These are phyloP conservation scores for Notodonta dromedarius DNA, from an alignment of 2,888 invertebrate genomes.

Conservation along the genomic window DNA sequence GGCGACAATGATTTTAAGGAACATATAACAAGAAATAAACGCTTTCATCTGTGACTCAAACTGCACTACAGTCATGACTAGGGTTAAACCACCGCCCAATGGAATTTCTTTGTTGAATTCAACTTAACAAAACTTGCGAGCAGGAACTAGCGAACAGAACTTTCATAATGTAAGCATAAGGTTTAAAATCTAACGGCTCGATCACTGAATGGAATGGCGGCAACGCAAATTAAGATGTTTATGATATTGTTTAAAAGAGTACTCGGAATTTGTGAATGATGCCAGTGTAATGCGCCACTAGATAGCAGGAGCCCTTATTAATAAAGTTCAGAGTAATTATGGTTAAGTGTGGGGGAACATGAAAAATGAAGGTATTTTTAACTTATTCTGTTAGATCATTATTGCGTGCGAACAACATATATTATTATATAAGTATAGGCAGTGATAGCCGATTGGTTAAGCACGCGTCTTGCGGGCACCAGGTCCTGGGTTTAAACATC, in stretches of 20 bases:
- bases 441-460: no score
- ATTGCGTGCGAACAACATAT: neutral
- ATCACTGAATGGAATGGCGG: constrained; percentile 20
- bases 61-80: constrained; percentile 17
- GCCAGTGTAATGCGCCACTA: constrained; percentile 12
- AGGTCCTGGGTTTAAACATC: no score
- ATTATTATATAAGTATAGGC: no score
- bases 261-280: constrained; percentile 27
- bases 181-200: constrained; percentile 18
- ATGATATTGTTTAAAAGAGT: constrained; percentile 38
- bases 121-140: constrained; percentile 23
- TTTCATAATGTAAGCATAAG: constrained; percentile 16
- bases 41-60: neutral
- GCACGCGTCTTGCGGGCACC: no score
- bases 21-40: neutral
- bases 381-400: neutral
- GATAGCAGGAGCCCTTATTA: neutral
- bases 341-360: neutral
- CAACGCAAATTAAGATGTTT: constrained; percentile 44
- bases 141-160: constrained; percentile 16
- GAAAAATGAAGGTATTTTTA: neutral
- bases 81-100: constrained; percentile 38
- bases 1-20: no score
- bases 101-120: constrained; percentile 49
- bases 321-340: neutral